Evolutionary conservation across 2,113 vertebrate species (phyloP), one percentile per base, ranked within the genome.

Genomic region (Talpa occidentalis): DNA sequence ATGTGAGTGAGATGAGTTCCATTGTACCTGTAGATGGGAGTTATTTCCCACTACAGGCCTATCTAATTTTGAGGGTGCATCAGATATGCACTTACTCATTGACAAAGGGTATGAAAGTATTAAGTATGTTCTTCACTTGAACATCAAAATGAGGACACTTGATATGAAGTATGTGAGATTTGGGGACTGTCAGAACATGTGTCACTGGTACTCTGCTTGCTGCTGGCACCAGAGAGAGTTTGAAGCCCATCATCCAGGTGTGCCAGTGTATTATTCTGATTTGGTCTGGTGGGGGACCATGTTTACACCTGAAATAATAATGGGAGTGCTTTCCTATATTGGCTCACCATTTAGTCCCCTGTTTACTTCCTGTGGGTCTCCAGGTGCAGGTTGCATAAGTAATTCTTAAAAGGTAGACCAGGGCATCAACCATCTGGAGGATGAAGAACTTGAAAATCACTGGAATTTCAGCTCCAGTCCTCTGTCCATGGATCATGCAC

Each of bases 281-380:
- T 66, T 83, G 59, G 17, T 87, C 80, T 87, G 86, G 70, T 15
- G 2, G 59, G 82, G 90, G 92, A 86, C 35, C 32, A 92, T 72
- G 47, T 44, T 93, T 56, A 83, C 88, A 56, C 44, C 66, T 93
- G 66, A 83, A 85, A 83, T 67, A 96, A 86, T 78, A 82, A 56
- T 78, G 77, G 64, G 37, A 86, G 24, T 40, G 40, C 35, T 81
- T 93, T 91, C 67, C 52, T 80, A 6, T 10, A 14, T 2, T 60
- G 66, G 72, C 49, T 89, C 42, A 40, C 28, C 32, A 35, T 22
- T 44, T 47, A 30, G 37, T 79, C 22, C 35, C 49, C 30, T 69
- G 44, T 79, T 91, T 79, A 64, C 2, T 42, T 92, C 88, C 86
- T 91, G 30, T 32, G 79, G 79, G 74, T 26, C 35, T 21, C 32